Conservation (phyloP, 1,140 invertebrate genomes). For the Andrena cerasifolii region DNA sequence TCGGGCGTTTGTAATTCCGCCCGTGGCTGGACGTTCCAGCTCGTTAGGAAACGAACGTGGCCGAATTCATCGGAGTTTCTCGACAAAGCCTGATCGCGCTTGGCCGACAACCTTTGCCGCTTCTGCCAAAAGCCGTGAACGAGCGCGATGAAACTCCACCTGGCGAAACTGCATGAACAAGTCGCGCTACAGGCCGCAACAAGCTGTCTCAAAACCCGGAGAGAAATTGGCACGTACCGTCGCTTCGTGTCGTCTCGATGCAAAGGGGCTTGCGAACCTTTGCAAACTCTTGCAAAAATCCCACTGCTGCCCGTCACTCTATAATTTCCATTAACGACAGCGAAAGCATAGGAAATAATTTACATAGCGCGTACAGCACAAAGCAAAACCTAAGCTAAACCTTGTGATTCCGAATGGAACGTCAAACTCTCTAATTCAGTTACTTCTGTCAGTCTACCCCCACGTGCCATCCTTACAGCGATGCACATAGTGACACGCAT, state of each 20-base stretch:
- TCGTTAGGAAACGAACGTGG: conserved; percentile 49
- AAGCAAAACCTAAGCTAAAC: too few relatives aligned
- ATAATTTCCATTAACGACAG: not conserved
- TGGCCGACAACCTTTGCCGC: conserved; percentile 5
- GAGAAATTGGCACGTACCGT: conserved; percentile 37
- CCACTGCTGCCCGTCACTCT: not conserved
- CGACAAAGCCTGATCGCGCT: conserved; percentile 24
- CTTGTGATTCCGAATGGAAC: too few relatives aligned
- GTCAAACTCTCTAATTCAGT: too few relatives aligned
- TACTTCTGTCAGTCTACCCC: too few relatives aligned
- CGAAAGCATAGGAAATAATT: not conserved
- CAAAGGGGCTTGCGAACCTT: too few relatives aligned
- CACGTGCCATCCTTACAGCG: too few relatives aligned
- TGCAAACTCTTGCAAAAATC: conserved; percentile 17
- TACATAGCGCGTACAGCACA: too few relatives aligned
- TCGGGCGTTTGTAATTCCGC: conserved; percentile 17
- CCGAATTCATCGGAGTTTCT: conserved; percentile 24
- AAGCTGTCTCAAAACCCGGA: conserved; percentile 24
- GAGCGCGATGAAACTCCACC: not conserved
- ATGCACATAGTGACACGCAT: not conserved
- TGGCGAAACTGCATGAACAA: conserved; percentile 29
- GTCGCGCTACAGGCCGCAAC: not conserved
- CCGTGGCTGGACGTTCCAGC: not conserved
- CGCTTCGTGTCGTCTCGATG: not conserved
- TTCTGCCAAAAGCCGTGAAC: conserved; percentile 37